Conservation (phyloP, 2,797 vertebrate genomes). For the Manis javanica region DNA sequence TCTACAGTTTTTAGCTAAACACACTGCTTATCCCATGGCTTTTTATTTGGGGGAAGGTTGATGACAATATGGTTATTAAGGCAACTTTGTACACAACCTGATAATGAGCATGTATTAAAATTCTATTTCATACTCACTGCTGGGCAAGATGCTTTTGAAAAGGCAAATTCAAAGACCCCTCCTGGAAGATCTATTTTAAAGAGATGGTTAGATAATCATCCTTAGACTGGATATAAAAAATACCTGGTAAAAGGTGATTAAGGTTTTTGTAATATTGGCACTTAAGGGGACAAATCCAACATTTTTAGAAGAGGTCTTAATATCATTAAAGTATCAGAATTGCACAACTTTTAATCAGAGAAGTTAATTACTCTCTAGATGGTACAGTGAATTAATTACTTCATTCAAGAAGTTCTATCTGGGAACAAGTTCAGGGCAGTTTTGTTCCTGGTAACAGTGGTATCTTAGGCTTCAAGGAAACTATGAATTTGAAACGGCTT, state of each 20-base stretch:
- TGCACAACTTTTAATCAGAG: not conserved
- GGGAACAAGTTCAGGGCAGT: not conserved
- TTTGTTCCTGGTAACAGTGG: not conserved
- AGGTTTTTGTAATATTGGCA: not conserved
- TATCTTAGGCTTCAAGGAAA: not conserved
- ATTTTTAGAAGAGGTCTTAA: not conserved
- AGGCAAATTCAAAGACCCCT: not conserved
- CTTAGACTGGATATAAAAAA: not conserved
- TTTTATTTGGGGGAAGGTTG: not conserved
- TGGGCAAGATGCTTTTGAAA: constrained; percentile 44
- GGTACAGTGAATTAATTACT: not conserved
- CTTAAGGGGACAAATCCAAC: not conserved
- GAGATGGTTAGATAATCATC: not conserved
- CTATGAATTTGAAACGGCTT: not conserved
- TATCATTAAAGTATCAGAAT: not conserved
- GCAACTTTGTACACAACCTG: not conserved
- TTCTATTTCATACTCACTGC: not conserved
- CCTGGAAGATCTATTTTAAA: constrained; percentile 27
- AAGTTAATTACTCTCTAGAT: not conserved
- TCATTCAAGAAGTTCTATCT: not conserved
- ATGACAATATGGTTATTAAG: not conserved
- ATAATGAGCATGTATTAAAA: not conserved
- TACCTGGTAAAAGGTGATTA: not conserved
- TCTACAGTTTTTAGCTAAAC: not conserved
- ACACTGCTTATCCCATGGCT: not conserved